phyloP scores from a whole-genome alignment of 2,888 invertebrate genomes.

The Nephrotoma flavescens region DNA sequence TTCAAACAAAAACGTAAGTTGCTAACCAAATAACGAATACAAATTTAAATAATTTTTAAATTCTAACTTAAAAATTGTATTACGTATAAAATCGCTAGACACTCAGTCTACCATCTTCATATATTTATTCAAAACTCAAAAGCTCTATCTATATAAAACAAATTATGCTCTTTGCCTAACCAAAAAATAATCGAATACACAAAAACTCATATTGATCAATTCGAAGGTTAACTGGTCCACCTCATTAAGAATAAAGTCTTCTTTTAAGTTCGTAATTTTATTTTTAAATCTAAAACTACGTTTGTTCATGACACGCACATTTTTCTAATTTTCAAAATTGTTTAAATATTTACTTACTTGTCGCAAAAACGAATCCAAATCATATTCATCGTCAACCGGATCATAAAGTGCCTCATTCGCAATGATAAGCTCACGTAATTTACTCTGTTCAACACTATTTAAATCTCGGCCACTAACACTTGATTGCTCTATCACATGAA shows the following conservation, averaged over 20 bases:
- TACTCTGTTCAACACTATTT: constrained; percentile 66
- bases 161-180: neutral
- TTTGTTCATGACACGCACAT: neutral
- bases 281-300: neutral
- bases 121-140: neutral
- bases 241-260: neutral
- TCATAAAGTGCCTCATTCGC: constrained; percentile 61
- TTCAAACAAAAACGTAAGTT: too few species aligned
- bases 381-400: constrained; percentile 64
- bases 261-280: neutral
- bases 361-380: constrained; percentile 5
- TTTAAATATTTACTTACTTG: neutral
- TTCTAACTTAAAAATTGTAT: too few species aligned
- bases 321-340: neutral
- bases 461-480: constrained; percentile 33
- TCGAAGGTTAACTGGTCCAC: neutral
- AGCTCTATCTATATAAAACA: neutral
- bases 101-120: neutral
- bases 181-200: neutral
- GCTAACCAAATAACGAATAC: too few species aligned
- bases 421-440: constrained; percentile 68
- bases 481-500: constrained; percentile 32
- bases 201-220: neutral
- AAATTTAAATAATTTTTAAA: too few species aligned
- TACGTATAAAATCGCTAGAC: too few species aligned